phyloP scores from a whole-genome alignment of 2,113 vertebrate species.

The Phodopus roborovskii region DNA sequence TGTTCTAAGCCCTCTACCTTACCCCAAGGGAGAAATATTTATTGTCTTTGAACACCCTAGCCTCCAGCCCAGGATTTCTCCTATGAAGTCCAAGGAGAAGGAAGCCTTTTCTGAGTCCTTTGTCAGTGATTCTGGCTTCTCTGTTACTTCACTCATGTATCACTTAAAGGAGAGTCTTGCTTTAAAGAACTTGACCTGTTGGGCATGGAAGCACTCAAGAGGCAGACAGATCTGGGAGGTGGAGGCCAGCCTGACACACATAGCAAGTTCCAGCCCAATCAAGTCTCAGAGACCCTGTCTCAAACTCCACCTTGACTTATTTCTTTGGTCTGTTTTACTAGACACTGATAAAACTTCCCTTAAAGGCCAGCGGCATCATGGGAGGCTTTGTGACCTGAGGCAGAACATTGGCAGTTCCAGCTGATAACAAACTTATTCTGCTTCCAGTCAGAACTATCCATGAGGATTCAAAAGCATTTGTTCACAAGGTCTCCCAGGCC shows the following conservation, averaged over 20 bases:
- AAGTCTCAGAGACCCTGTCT: background rate
- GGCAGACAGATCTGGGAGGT: background rate
- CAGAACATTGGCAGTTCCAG: background rate
- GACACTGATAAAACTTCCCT: constrained; percentile 51
- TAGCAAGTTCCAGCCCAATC: background rate
- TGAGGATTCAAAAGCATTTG: constrained; percentile 43
- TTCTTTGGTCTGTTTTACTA: constrained; percentile 56
- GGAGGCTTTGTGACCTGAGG: background rate
- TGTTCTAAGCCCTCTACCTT: constrained; percentile 37
- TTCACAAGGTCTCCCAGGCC: background rate
- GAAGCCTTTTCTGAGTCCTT: background rate
- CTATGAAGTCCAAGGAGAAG: constrained; percentile 58
- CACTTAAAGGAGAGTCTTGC: background rate
- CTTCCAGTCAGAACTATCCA: constrained; percentile 30
- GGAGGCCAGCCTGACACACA: background rate
- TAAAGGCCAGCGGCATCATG: constrained; percentile 40
- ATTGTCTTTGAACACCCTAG: background rate
- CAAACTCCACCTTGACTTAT: background rate
- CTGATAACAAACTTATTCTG: background rate
- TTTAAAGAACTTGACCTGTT: background rate
- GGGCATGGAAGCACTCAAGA: background rate
- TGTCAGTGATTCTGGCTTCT: constrained; percentile 19
- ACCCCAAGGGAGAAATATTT: background rate
- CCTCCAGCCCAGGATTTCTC: constrained; percentile 45
- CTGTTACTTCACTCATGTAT: constrained; percentile 71